phyloP scores from a whole-genome alignment of 2,797 vertebrate genomes.

The Odontamblyopus rebecca region DNA sequence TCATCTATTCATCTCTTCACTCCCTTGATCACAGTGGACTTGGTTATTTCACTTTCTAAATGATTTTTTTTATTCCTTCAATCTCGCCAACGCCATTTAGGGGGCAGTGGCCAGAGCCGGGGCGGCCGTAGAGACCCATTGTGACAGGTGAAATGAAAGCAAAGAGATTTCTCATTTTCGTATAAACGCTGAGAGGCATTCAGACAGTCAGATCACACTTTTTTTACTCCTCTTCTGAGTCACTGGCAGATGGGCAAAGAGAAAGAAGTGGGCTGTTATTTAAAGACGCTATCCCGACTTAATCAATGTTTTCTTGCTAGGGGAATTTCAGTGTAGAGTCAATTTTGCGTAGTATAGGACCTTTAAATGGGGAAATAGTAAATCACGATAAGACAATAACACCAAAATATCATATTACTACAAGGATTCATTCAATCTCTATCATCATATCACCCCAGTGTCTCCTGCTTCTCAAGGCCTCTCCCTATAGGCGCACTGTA shows the following conservation, averaged over 20 bases:
- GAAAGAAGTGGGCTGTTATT: slow-evolving; percentile 46
- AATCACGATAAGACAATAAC: no score
- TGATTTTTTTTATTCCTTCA: slow-evolving; percentile 75
- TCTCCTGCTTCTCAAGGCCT: slow-evolving; percentile 62
- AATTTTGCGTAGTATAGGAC: no score
- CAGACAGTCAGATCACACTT: slow-evolving; percentile 65
- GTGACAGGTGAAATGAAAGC: slow-evolving; percentile 81
- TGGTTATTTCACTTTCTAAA: slow-evolving; percentile 75
- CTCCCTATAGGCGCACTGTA: slow-evolving; percentile 59
- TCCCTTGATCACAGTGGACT: slow-evolving; percentile 63
- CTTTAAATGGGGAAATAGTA: no score
- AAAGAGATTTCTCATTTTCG: slow-evolving; percentile 80
- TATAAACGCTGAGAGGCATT: slow-evolving; percentile 74
- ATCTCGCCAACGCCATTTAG: slow-evolving; percentile 71
- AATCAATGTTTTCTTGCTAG: slow-evolving; percentile 54
- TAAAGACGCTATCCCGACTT: slow-evolving; percentile 68
- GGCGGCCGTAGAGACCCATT: slow-evolving; percentile 60
- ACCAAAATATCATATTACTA: no score
- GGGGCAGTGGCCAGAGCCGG: slow-evolving; percentile 50
- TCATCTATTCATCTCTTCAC: slow-evolving; percentile 29
- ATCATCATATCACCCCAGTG: no score
- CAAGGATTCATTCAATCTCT: no score
- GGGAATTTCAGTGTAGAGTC: background rate
- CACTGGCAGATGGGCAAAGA: slow-evolving; percentile 48
- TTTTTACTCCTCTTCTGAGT: slow-evolving; percentile 47